Base-by-base conservation (phyloP, 2,888 invertebrate species). In the Lepidochrysops patricia region DNA sequence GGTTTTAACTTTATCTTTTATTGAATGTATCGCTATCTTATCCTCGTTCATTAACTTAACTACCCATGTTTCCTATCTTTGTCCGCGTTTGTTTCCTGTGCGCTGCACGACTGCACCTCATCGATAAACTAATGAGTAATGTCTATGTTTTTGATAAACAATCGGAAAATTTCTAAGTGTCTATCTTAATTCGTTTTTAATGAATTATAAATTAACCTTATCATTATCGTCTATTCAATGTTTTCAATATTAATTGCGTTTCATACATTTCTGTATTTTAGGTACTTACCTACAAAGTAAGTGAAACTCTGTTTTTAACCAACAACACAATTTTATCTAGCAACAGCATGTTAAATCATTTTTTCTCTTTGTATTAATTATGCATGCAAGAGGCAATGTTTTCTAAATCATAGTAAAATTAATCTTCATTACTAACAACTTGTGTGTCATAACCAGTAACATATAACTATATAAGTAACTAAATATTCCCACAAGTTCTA, bases 91-190 rank as follows among this genome's bases (percentile, higher is more conserved):
- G 48, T 48, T 54, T 54, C 54, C 54, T 54, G 54, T 29, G 19
- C 54, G 19, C 25, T 26, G 69, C 68, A 67, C 67, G 70, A 67
- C 74, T 68, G 70, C 74, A 77, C 67, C 74, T 72, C 76, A 76
- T 77, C 70, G 69, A 68, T 62, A 63, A 48, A 61, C 61, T 62
- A 64, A 71, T 54, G 32, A 32, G 59, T 62, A 64, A 71, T 54
- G 32, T 19, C 29, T 25, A 26, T 26, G 50, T 50, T 50, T 49
- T 50, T 50, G 26, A 50, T 26, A 50, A 50, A 50, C 26, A 6
- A 26, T 25, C 2, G 50, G 26, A 25, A 50, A 26, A 13, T 26
- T 50, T n/a, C 26, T 26, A 12, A 26, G n/a, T 50, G 37, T n/a
- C 50, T 50, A 54, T 19, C 29, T 54, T 32, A 27, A 27, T 26